phyloP scores from a whole-genome alignment of 1,140 invertebrate genomes.

The Eurosta solidaginis region DNA sequence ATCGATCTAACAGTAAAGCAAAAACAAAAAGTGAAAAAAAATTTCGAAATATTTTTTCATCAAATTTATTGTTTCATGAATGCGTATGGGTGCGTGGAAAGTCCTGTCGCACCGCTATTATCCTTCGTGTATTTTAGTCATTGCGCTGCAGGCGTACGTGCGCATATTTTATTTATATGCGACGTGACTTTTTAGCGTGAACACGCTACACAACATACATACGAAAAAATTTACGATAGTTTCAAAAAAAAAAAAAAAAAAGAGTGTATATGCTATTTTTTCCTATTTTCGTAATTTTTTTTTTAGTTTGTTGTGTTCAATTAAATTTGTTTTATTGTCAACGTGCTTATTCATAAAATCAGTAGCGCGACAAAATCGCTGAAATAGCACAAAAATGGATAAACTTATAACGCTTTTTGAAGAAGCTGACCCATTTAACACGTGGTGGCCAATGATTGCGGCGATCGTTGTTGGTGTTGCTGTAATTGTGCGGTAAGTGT shows the following conservation, averaged over 20 bases:
- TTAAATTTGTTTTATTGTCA: too few relatives aligned
- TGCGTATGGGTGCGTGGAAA: neutral
- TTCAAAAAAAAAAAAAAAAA: too few relatives aligned
- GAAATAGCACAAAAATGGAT: slow-evolving; percentile 34
- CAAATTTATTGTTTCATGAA: neutral
- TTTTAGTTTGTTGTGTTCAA: neutral
- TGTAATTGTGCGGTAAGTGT: slow-evolving; percentile 56
- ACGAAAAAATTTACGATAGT: neutral
- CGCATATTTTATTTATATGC: too few relatives aligned
- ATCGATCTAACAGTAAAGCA: slow-evolving; percentile 3
- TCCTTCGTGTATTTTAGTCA: neutral
- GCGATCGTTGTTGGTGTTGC: slow-evolving; percentile 51
- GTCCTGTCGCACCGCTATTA: neutral
- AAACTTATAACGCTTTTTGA: slow-evolving; percentile 43
- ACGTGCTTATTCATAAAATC: neutral
- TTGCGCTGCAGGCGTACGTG: neutral
- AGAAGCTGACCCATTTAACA: slow-evolving; percentile 57
- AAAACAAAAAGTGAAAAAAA: neutral
- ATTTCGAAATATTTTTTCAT: neutral
- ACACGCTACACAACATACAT: neutral
- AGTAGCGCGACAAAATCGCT: neutral
- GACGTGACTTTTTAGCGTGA: neutral
- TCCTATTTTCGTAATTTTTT: neutral
- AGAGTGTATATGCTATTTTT: neutral
- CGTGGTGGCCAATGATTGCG: slow-evolving; percentile 58